Base-by-base conservation (phyloP, 2,113 vertebrate genomes). In the Paradoxurus hermaphroditus region DNA sequence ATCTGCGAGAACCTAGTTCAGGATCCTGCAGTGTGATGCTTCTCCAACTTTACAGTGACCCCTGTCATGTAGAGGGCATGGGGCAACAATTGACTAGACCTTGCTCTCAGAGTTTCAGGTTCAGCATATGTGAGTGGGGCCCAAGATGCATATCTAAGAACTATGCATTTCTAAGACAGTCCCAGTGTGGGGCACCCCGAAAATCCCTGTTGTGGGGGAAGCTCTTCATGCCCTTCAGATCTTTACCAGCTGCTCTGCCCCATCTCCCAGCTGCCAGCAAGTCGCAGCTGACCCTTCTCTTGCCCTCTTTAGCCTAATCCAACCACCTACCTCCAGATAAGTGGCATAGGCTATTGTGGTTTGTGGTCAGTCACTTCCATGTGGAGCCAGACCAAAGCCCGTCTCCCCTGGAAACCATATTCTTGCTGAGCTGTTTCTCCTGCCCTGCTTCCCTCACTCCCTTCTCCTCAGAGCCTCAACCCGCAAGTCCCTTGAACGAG, bases 101-200 rank as follows among this genome's bases (percentile, higher is more conserved):
- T 41, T 56, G n/a, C 68, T 83, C 4, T 8, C 7, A 9, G 23
- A 53, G 21, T 46, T 77, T 39, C 49, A 39, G 68, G 36, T 13
- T 70, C 14, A 67, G 25, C 25, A 18, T 31, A 1, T 39, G 7
- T 44, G 5, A 25, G 41, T 29, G 8, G 21, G 23, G 14, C 31
- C 27, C 10, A 62, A 81, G 27, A 59, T 59, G 56, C 21, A 23
- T 23, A 59, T 59, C 56, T 59, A 21, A 59, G 56, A 59, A 15
- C 7, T 36, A 81, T 14, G 29, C 34, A 81, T 79, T 31, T 79
- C 31, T 51, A 72, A 29, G 15, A n/a, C 23, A 18, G 4, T 85
- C 10, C 23, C 18, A 14, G 49, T 8, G 2, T 1, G 4, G 39
- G 23, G 6, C 1, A 5, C 19, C 19, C 59, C 31, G 77, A 7